Evolutionary conservation across 2,113 vertebrate species (phyloP).

Genomic region (Anguilla japonica): DNA sequence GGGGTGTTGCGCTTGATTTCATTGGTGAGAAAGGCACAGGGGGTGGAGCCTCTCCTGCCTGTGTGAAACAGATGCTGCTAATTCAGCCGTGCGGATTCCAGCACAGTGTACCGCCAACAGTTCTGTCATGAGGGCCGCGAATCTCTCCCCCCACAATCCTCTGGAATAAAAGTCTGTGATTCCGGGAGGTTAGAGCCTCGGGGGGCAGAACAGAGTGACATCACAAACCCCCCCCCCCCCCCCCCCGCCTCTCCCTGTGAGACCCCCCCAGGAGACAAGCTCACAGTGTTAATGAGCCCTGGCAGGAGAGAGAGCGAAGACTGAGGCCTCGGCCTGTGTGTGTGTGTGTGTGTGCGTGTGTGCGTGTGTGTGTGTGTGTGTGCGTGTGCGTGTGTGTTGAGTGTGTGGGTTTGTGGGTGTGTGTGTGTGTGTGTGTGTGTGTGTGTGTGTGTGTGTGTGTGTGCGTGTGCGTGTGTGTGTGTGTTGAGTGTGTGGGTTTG

Average conservation of each 20-base stretch:
- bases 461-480: too few relatives aligned
- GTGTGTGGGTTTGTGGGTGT: neutral
- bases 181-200: neutral
- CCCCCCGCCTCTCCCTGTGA: neutral
- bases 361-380: neutral
- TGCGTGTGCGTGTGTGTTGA: neutral
- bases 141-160: neutral
- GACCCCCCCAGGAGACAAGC: neutral
- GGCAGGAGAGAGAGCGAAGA: neutral
- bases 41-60: neutral
- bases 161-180: neutral
- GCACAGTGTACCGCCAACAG: neutral
- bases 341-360: too few relatives aligned
- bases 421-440: neutral
- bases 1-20: neutral
- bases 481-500: too few relatives aligned
- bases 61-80: neutral
- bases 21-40: neutral
- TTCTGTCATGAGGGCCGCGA: neutral
- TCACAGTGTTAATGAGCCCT: neutral
- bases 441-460: neutral
- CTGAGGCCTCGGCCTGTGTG: neutral
- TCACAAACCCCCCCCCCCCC: neutral
- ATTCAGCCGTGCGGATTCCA: neutral
- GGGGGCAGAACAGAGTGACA: neutral